A percentile compares a stretch with the other conserved stretches of the same genome.
phyloP scores from a whole-genome alignment of 2,888 invertebrate species.

The Ferrisia virgata region DNA sequence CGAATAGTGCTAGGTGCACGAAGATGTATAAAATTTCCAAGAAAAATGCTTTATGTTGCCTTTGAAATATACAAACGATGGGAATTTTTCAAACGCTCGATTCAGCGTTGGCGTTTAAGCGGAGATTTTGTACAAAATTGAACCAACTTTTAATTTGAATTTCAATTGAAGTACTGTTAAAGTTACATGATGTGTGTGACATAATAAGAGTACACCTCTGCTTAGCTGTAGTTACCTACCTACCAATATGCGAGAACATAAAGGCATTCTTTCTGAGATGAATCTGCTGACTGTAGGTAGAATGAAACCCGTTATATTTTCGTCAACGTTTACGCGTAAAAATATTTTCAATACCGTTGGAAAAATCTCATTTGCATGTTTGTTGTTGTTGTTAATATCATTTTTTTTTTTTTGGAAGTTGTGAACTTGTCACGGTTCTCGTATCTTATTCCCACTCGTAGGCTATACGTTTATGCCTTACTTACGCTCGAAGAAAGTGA shows the following conservation, averaged over 20 bases:
- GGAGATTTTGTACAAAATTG: neutral
- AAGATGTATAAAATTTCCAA: neutral
- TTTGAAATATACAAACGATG: neutral
- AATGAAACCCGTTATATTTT: conserved; percentile 13
- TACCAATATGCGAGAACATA: neutral
- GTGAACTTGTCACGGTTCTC: neutral
- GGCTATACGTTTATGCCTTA: neutral
- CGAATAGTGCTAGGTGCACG: neutral
- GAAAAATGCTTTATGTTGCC: neutral
- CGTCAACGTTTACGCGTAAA: neutral
- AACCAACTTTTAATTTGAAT: neutral
- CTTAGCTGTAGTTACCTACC: too few relatives aligned
- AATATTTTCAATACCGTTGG: conserved; percentile 4
- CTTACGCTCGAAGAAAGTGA: conserved; percentile 1
- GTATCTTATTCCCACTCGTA: neutral
- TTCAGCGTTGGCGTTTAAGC: neutral
- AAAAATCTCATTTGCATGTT: neutral
- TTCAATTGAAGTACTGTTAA: neutral
- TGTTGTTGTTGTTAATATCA: too few relatives aligned
- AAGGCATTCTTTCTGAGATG: neutral
- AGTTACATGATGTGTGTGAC: neutral
- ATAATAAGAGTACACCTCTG: neutral
- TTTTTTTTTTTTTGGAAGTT: neutral
- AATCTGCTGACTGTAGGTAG: neutral
- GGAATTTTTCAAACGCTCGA: neutral